phyloP scores from a whole-genome alignment of 2,888 invertebrate genomes.

The Ptychoptera albimana region DNA sequence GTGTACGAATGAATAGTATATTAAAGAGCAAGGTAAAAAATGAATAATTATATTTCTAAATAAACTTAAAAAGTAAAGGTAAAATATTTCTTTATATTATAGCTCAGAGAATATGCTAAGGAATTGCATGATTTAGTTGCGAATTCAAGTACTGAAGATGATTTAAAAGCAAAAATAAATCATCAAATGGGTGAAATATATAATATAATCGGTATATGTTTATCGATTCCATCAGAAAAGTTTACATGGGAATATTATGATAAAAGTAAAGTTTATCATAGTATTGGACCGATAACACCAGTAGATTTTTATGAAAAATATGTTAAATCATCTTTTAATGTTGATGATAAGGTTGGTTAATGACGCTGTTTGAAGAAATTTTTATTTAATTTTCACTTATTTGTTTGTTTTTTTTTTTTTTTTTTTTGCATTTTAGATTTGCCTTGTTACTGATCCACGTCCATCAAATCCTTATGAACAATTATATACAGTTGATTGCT shows the following conservation, averaged over 20 bases:
- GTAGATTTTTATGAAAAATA: conserved; percentile 63
- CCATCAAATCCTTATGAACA: conserved; percentile 60
- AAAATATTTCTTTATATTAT: conserved; percentile 14
- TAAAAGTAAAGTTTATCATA: conserved; percentile 57
- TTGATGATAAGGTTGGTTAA: conserved; percentile 56
- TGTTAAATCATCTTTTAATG: conserved; percentile 62
- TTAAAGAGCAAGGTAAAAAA: conserved; percentile 70
- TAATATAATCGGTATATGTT: conserved; percentile 66
- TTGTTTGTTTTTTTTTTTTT: too few species aligned
- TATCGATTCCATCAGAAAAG: conserved; percentile 61
- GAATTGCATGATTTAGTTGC: conserved; percentile 47
- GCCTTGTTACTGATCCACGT: conserved; percentile 75
- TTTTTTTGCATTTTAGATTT: conserved; percentile 40
- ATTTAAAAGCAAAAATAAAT: conserved; percentile 43
- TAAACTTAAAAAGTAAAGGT: not conserved
- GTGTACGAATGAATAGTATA: conserved; percentile 58
- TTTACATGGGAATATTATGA: conserved; percentile 78
- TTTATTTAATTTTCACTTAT: not conserved
- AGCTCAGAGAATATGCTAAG: conserved; percentile 70
- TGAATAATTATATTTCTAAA: too few species aligned
- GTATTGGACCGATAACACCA: conserved; percentile 59
- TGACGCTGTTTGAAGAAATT: not conserved
- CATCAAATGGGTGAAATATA: conserved; percentile 61
- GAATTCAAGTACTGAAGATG: conserved; percentile 41
- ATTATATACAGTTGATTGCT: conserved; percentile 70